These are phyloP conservation scores for Pseudobourletiella spinata DNA, from an alignment of 1,140 invertebrate genomes.

Conservation along the genomic window DNA sequence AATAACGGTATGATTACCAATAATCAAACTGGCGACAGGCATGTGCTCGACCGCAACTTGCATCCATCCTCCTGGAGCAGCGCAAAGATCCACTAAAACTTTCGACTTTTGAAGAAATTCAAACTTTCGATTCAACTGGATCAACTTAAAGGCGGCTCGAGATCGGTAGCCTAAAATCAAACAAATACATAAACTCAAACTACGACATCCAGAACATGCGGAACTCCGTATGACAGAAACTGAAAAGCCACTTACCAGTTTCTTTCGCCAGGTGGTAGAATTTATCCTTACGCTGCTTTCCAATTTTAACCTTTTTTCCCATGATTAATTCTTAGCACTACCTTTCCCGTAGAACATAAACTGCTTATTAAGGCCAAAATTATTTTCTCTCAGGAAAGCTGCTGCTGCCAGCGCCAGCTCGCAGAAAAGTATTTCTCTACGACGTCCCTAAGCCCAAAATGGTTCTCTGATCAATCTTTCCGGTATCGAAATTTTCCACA, in stretches of 20 bases:
- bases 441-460: no score
- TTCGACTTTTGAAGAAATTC: constrained; percentile 91
- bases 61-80: constrained; percentile 99
- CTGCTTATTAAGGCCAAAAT: no score
- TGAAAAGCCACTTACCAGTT: no score
- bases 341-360: no score
- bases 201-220: no score
- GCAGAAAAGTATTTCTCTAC: no score
- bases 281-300: constrained; percentile 96
- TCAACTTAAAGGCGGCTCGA: constrained; percentile 95
- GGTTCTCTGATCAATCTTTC: no score
- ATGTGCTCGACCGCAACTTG: constrained; percentile 98
- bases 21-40: constrained; percentile 89
- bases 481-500: no score
- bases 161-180: constrained; percentile 73
- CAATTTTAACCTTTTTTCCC: constrained; percentile 94
- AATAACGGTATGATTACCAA: constrained; percentile 48
- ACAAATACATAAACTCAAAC: not conserved
- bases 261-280: constrained; percentile 98
- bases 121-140: constrained; percentile 95
- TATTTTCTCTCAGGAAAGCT: no score
- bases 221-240: no score
- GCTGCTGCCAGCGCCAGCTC: no score
- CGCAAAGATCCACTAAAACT: constrained; percentile 96
- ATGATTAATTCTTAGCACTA: constrained; percentile 43